Evolutionary conservation across 2,797 vertebrate species (phyloP), one percentile per base, ranked within the genome.

Genomic region (Muscicapa striata): DNA sequence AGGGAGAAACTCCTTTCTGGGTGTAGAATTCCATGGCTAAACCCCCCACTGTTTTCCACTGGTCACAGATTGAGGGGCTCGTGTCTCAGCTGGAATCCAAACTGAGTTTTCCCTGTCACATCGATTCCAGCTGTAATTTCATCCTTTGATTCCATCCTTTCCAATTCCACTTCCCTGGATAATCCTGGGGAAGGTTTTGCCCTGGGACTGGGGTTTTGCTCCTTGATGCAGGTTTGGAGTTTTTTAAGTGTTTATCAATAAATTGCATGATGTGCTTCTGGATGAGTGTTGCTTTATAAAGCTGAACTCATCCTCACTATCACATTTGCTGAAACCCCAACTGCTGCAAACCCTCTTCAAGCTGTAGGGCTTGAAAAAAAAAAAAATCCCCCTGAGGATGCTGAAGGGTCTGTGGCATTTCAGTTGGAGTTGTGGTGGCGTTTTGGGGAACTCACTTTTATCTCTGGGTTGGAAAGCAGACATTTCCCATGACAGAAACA

Each of bases 21-120:
- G 26, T 3, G 2, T 1, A 32, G 23, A 57, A 88, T 15, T 24
- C 68, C 19, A 0, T 9, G 20, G 20, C 9, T 13, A 10, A 16
- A 40, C 5, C 7, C 21, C 17, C 11, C 30, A 2, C 15, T 20
- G 29, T 10, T 40, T 5, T 16, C 64, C 12, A 0, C 64, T 74
- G 45, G 3, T 64, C 23, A 13, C 14, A 38, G 49, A 8, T 3
- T 5, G 24, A 13, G 34, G 32, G 30, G 49, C 9, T 82, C 43
- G 1, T 11, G 36, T 9, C 48, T 27, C 34, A 8, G 14, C 26
- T 43, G 7, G 7, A 79, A 32, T 17, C 72, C 57, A 12, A 5
- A 26, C 19, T 21, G 48, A 59, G 29, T 22, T 72, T 30, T 48
- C 19, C 30, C 21, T 69, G 21, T 5, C 45, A 2, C 3, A 0